Conservation (phyloP, 1,140 invertebrate species). For the Pinna nobilis region DNA sequence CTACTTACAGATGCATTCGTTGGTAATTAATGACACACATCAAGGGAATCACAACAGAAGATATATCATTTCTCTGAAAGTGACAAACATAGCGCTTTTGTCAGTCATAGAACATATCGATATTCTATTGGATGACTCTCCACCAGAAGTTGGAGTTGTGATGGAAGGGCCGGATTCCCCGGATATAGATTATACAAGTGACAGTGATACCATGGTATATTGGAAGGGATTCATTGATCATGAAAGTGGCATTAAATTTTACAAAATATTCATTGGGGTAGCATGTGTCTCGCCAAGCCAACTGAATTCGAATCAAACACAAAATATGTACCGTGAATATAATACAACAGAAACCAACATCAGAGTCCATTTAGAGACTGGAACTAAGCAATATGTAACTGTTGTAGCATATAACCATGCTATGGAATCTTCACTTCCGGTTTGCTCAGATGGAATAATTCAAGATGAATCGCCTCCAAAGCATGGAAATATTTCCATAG, state of each 20-base stretch:
- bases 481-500: slow-evolving; percentile 6
- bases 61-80: slow-evolving; percentile 48
- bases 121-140: slow-evolving; percentile 49
- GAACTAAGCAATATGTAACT: not conserved
- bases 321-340: not conserved
- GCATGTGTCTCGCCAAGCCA: too few species aligned
- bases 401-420: too few species aligned
- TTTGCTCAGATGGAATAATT: slow-evolving; percentile 32
- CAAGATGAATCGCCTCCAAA: not conserved
- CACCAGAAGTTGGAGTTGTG: slow-evolving; percentile 41
- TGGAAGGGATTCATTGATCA: slow-evolving; percentile 51
- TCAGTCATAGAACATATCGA: slow-evolving; percentile 31
- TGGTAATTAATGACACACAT: slow-evolving; percentile 33
- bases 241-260: slow-evolving; percentile 47
- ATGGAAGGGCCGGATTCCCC: slow-evolving; percentile 32
- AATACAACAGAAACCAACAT: not conserved
- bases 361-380: not conserved
- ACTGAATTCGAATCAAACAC: not conserved
- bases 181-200: slow-evolving; percentile 48
- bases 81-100: slow-evolving; percentile 42
- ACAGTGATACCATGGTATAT: slow-evolving; percentile 9
- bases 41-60: slow-evolving; percentile 49
- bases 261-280: slow-evolving; percentile 30
- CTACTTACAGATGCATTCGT: slow-evolving; percentile 12
- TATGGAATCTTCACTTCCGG: slow-evolving; percentile 22